A percentile compares a stretch with the other conserved stretches of the same genome.
phyloP scores from a whole-genome alignment of 1,140 invertebrate species.

The Adelges cooleyi region DNA sequence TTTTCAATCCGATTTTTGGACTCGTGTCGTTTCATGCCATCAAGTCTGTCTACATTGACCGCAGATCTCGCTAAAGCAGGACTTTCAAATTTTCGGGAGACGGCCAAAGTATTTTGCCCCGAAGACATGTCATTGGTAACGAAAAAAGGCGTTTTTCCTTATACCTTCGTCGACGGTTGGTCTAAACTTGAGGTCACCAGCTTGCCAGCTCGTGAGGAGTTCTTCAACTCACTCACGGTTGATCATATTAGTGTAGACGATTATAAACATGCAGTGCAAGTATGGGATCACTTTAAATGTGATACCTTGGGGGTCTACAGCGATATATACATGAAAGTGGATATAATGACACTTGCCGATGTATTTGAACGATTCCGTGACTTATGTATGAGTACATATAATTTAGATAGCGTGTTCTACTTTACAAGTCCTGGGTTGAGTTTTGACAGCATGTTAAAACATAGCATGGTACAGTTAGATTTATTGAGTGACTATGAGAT shows the following conservation, averaged over 20 bases:
- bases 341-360: slow-evolving; percentile 39
- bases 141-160: slow-evolving; percentile 35
- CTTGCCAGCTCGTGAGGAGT: slow-evolving; percentile 36
- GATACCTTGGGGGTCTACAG: slow-evolving; percentile 38
- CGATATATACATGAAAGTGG: slow-evolving; percentile 40
- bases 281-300: slow-evolving; percentile 39
- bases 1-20: slow-evolving; percentile 32
- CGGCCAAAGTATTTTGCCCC: not conserved
- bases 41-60: not conserved
- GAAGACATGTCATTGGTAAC: slow-evolving; percentile 25
- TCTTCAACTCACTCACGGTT: slow-evolving; percentile 38
- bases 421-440: not conserved
- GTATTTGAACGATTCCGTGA: slow-evolving; percentile 39
- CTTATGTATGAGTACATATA: too few species aligned
- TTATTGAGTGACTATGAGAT: not conserved
- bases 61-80: not conserved
- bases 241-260: slow-evolving; percentile 36
- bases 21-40: slow-evolving; percentile 31
- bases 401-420: not conserved
- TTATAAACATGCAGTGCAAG: slow-evolving; percentile 38
- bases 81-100: not conserved
- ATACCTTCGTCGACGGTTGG: slow-evolving; percentile 34
- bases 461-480: not conserved
- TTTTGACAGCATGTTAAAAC: not conserved
- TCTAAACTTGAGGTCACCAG: slow-evolving; percentile 34